Evolutionary conservation across 1,140 invertebrate species (phyloP), one percentile per base, ranked within the genome.

Genomic region (Drosophila ambigua): DNA sequence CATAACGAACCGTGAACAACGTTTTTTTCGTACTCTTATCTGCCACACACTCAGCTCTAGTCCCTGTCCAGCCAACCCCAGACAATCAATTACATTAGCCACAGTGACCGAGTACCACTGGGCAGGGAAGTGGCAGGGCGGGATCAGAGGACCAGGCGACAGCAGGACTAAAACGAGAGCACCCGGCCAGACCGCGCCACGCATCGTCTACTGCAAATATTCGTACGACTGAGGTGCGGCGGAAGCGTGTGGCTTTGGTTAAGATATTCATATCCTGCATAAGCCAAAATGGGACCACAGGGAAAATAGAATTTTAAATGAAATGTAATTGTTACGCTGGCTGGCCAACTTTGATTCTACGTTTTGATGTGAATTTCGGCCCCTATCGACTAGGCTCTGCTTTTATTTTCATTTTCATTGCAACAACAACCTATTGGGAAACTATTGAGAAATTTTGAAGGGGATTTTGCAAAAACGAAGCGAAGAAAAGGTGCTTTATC

Each of bases 11-110:
- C 45, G 60, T 57, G 54, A 63, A 59, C 45, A 57, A 66, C 60
- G 41, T 53, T 67, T 73, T 74, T 72, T 57, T 69, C 31, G 9
- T 11, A 35, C 65, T 65, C 55, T 57, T 35, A 13, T 9, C 55
- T 24, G 44, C 20, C 49, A 51, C 13, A 51, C 13, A 55, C 44
- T 46, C 20, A 20, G 53, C 58, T 74, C 45, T 51, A 50, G 55
- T 48, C 65, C 54, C 68, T 39, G 73, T 43, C 64, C 78, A 52
- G 43, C 61, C 58, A 41, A 49, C 72, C 67, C 48, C 66, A 77
- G 67, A 81, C 78, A 81, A 81, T 81, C 78, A 81, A 81, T 81
- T 81, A 80, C 78, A 81, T 81, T 81, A 81, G 67, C 67, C 51
- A 48, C 62, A 72, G 52, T 61, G 61, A 50, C 46, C 67, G 52